phyloP scores from a whole-genome alignment of 2,113 vertebrate genomes.

The Cettia cetti region DNA sequence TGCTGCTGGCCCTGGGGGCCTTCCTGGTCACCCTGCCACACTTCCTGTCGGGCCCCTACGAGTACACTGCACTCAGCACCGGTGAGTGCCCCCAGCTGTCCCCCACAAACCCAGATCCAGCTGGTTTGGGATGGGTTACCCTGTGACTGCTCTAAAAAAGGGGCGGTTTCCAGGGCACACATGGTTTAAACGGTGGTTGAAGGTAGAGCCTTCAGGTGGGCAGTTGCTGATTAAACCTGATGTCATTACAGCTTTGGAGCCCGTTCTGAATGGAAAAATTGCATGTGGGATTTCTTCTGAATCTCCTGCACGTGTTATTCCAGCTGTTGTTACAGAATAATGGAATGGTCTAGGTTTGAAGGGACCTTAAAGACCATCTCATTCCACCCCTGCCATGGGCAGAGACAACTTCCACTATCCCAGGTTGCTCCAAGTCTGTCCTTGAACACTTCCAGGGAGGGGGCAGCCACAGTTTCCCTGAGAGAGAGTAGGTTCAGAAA shows the following conservation, averaged over 20 bases:
- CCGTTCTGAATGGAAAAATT: neutral
- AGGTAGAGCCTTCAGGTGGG: neutral
- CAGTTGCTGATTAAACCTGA: neutral
- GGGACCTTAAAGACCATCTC: fast-evolving
- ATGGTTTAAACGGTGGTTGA: fast-evolving
- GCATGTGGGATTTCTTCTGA: neutral
- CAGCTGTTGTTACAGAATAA: neutral
- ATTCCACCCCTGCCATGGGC: neutral
- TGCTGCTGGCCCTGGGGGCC: slow-evolving; percentile 87
- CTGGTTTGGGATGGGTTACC: neutral
- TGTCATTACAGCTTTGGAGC: fast-evolving
- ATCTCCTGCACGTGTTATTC: fast-evolving
- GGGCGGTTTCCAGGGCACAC: too few relatives aligned
- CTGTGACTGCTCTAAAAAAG: fast-evolving
- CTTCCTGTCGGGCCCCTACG: slow-evolving; percentile 85
- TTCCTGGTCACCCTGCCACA: slow-evolving; percentile 92
- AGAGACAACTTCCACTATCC: neutral
- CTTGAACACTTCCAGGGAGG: neutral
- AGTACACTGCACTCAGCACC: slow-evolving; percentile 6
- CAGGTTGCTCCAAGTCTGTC: neutral
- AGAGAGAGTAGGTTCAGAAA: neutral
- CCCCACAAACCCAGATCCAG: neutral
- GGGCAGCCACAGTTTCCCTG: neutral
- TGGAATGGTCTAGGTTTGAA: neutral
- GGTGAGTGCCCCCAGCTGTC: slow-evolving; percentile 45